Base-by-base conservation (phyloP, 2,113 vertebrate genomes). In the Gavialis gangeticus region DNA sequence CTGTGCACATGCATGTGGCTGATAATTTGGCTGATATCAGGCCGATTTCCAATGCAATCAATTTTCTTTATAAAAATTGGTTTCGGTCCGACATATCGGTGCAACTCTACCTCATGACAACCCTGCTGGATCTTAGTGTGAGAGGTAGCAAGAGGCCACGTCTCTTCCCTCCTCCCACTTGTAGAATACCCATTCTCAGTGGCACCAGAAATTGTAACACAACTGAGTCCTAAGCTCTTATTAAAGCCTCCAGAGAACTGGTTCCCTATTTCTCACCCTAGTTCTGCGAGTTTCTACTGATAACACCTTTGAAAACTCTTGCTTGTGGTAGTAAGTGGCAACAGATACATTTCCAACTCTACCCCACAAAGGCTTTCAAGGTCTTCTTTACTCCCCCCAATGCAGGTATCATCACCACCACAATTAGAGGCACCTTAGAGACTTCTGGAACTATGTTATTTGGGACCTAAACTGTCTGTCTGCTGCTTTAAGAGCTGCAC, bases 211-310 rank as follows among this genome's bases (percentile, higher is more conserved):
- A 4, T 24, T 24, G 30, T 46, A 46, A n/a, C 57, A 63, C 54
- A 63, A 0, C 6, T 28, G 12, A 67, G 63, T 59, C 85, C 1
- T 2, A 11, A 78, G 81, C 4, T 1, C 0, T 2, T 13, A 1
- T 66, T 22, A 14, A 21, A 46, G 37, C 25, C 21, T 7, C 46
- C 12, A 14, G 46, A 73, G 34, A 73, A 46, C 34, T 46, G 37
- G 34, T 22, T 37, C 64, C 64, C 30, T n/a, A 67, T 67, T 67
- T 24, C 34, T 73, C 7, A 46, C 46, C 46, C 46, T 46, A 46
- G 46, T 62, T 88, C 37, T 58, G 24, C 27, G 27, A 88, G 60
- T 30, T 88, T 88, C 58, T 79, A 13, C 34, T 27, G 81, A 69
- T 1, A 60, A 21, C 27, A n/a, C 8, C 69, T 78, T 37, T 66